Base-by-base conservation (phyloP, 2,113 vertebrate species). In the Mesocricetus auratus region DNA sequence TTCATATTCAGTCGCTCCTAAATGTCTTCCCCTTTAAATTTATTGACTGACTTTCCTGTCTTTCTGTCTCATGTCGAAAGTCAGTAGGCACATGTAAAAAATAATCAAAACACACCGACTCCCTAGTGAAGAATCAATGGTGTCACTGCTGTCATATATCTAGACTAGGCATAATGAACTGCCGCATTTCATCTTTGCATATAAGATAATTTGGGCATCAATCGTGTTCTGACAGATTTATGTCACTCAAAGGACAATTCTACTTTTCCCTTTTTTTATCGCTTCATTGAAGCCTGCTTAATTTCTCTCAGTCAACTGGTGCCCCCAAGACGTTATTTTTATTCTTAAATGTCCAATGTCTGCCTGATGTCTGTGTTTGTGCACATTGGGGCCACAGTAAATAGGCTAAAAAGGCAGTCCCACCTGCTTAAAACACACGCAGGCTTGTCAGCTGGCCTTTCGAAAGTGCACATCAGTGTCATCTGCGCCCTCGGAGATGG, bases 181-280 rank as follows among this genome's bases (percentile, higher is more conserved):
- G 99, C 99, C 98, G 99, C 99, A 99, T 99, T 99, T 99, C 99
- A 99, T 99, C 99, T 99, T 99, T 99, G 99, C 99, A 99, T 99
- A 99, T 99, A 99, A 99, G 99, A 99, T 99, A 99, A 99, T 99
- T 99, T 99, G 99, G 99, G 99, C 99, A 99, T 99, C 99, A 99
- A 99, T 99, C 99, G 99, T 99, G 98, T 98, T 98, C 98, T 98
- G 99, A 99, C 99, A 99, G 99, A 99, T 99, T 99, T 99, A 99
- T 99, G 99, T 99, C 99, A 99, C 99, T 99, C 99, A 98, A 99
- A 99, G 99, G 99, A 99, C 99, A 99, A 99, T 99, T 99, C 99
- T 99, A 99, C 99, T 99, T 99, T 99, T 99, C 99, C 99, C 99
- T 99, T 99, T 99, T 99, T 99, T 99, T 99, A 99, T 99, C 99